A percentile compares a stretch with the other conserved stretches of the same genome.
Conservation (phyloP, 2,888 invertebrate genomes). For the Lasiommata megera region DNA sequence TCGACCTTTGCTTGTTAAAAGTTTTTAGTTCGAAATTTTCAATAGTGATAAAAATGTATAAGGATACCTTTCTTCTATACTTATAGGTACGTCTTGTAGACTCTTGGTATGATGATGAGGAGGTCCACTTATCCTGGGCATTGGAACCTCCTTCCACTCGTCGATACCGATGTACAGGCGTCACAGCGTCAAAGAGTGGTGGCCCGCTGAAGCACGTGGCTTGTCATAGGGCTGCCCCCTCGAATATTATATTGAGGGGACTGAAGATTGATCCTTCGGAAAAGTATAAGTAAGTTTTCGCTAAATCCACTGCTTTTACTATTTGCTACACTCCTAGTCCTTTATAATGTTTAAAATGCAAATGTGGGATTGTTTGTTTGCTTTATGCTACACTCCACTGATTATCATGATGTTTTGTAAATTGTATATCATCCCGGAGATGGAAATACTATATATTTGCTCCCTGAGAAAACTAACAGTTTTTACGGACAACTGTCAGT, state of each 20-base stretch:
- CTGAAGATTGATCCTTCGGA: slow-evolving; percentile 65
- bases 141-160: slow-evolving; percentile 59
- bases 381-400: too few relatives aligned
- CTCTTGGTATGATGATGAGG: slow-evolving; percentile 67
- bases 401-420: too few relatives aligned
- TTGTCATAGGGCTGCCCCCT: slow-evolving; percentile 65
- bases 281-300: slow-evolving; percentile 66
- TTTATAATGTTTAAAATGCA: too few relatives aligned
- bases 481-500: too few relatives aligned
- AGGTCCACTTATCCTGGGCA: slow-evolving; percentile 66
- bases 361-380: too few relatives aligned
- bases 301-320: not conserved
- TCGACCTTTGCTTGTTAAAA: not conserved
- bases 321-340: not conserved
- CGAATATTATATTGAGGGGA: slow-evolving; percentile 63
- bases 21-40: not conserved
- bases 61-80: too few relatives aligned
- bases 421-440: too few relatives aligned
- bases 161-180: slow-evolving; percentile 67
- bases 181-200: slow-evolving; percentile 59
- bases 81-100: slow-evolving; percentile 60
- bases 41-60: too few relatives aligned
- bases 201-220: slow-evolving; percentile 67
- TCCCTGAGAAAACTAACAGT: too few relatives aligned
- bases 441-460: too few relatives aligned